phyloP scores from a whole-genome alignment of 2,113 vertebrate species.

The Donacobius atricapilla region DNA sequence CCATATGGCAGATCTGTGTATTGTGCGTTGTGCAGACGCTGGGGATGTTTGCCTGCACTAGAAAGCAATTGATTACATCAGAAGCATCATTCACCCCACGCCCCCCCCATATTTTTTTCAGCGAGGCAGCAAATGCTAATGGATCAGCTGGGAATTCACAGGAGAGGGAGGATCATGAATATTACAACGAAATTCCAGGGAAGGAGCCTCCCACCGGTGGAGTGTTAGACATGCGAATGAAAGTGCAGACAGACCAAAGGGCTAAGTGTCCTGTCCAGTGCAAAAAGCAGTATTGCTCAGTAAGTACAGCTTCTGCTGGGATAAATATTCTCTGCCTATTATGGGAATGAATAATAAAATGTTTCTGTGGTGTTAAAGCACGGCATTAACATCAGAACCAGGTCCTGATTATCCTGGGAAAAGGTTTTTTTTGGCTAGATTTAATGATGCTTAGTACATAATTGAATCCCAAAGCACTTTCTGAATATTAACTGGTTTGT shows the following conservation, averaged over 20 bases:
- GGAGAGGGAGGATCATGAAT: constrained; percentile 72
- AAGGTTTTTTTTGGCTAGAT: constrained; percentile 33
- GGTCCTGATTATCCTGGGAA: constrained; percentile 28
- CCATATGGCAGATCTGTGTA: neutral
- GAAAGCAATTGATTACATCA: constrained; percentile 11
- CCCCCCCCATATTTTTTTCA: constrained; percentile 14
- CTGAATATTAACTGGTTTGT: constrained; percentile 55
- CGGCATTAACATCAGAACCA: constrained; percentile 25
- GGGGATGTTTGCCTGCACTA: neutral
- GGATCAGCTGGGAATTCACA: constrained; percentile 53
- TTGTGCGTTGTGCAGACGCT: neutral
- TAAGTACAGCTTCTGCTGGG: constrained; percentile 43
- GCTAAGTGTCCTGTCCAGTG: constrained; percentile 44
- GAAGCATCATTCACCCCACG: fast-evolving
- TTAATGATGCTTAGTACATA: constrained; percentile 50
- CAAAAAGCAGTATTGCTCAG: constrained; percentile 67
- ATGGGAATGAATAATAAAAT: neutral
- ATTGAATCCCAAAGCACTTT: constrained; percentile 53
- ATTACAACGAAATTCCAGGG: constrained; percentile 86
- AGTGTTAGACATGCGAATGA: constrained; percentile 69
- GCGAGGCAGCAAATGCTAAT: constrained; percentile 59
- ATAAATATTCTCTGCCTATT: neutral
- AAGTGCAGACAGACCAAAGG: constrained; percentile 55
- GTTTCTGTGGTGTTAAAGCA: constrained; percentile 16
- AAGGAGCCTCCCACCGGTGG: constrained; percentile 78